Evolutionary conservation across 64 coral and sea anemone genomes (phyloP), one percentile per base, ranked within the genome.

Genomic region (Porites lutea): DNA sequence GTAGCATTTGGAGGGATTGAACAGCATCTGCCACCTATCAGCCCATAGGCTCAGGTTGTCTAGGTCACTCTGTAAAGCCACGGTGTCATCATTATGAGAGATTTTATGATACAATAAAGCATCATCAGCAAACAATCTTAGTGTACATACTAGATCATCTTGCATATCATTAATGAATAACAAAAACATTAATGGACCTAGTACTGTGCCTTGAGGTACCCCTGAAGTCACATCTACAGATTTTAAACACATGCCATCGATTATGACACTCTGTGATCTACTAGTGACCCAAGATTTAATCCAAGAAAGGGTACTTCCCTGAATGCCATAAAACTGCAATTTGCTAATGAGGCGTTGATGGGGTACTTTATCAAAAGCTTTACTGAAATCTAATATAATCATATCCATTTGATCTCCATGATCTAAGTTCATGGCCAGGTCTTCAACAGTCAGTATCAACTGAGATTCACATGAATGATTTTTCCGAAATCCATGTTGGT

Each of bases 381-480:
- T 90, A 22, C 88, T 90, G 43, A n/a, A n/a, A n/a, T n/a, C n/a
- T n/a, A n/a, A n/a, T n/a, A n/a, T n/a, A n/a, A n/a, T n/a, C n/a
- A n/a, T 70, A 50, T 90, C 88, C 71, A 70, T 80, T 80, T 79
- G 75, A 62, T 63, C 88, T 80, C 88, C 88, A 76, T 81, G 48
- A 75, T 90, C 88, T 20, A 75, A 10, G 67, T 75, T 83, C 48
- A 46, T 83, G 8, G 65, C 78, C 2, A 91, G 89, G 19, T 91
- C 89, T 83, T 91, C 89, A 23, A 91, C 72, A 51, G 89, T 91
- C 59, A 91, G n/a, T 0, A 83, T 59, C 21, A 91, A 52, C 55
- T 90, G 88, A 71, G 75, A 64, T 90, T 90, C 88, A 79, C 89
- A 90, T 14, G 89, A 90, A 63, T 90, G 89, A 53, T 69, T 82